These are phyloP conservation scores for Paelopatides confundens DNA, from an alignment of 53 echinoderm and acorn worm genomes.

Conservation along the genomic window DNA sequence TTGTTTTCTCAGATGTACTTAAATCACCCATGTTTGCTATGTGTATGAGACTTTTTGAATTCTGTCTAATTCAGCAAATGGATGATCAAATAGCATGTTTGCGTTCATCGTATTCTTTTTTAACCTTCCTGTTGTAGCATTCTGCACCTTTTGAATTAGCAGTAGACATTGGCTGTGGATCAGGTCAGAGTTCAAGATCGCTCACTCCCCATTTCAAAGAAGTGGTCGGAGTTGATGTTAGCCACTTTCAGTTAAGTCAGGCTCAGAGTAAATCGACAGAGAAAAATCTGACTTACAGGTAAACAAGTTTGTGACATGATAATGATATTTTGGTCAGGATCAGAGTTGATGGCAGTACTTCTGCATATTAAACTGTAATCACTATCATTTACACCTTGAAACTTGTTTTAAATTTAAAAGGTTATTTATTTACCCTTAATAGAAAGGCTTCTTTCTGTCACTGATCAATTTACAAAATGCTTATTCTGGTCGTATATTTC, in stretches of 20 bases:
- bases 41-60: not conserved
- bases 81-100: not conserved
- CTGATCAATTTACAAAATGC: no score
- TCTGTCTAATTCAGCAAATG: not conserved
- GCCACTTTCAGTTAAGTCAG: slow-evolving; percentile 48
- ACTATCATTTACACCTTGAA: no score
- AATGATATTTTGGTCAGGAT: no score
- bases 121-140: not conserved
- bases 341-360: no score
- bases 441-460: no score
- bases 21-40: no score
- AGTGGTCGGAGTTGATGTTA: slow-evolving; percentile 61
- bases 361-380: no score
- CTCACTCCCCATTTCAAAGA: slow-evolving; percentile 53
- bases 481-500: no score
- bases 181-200: slow-evolving; percentile 62
- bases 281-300: slow-evolving; percentile 61
- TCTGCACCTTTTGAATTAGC: slow-evolving; percentile 12
- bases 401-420: no score
- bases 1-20: no score
- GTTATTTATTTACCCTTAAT: no score
- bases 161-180: slow-evolving; percentile 69
- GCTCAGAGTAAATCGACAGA: slow-evolving; percentile 47
- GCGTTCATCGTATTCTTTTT: not conserved
- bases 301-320: not conserved